Evolutionary conservation across 1,140 invertebrate species (phyloP).

Genomic region (Drosophila albomicans): DNA sequence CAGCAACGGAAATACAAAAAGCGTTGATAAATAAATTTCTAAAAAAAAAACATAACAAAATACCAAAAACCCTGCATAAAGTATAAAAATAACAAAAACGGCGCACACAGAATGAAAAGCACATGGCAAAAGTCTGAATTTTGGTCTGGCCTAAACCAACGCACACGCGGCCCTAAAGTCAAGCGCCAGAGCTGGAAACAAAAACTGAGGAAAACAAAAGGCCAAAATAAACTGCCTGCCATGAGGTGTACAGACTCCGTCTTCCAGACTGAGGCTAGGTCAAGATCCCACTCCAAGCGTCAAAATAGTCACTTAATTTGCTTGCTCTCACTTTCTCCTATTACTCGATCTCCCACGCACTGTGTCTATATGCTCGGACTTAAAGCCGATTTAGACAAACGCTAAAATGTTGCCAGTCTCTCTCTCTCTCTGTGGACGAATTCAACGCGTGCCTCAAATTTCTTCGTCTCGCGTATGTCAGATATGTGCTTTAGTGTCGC

Average conservation of each 20-base stretch:
- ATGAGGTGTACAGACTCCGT: neutral
- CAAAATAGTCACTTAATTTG: conserved; percentile 38
- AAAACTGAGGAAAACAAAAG: conserved; percentile 4
- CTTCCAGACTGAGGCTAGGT: conserved; percentile 31
- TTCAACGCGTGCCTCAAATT: conserved; percentile 62
- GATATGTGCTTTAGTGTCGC: conserved; percentile 55
- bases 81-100: conserved; percentile 24
- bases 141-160: conserved; percentile 15
- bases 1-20: conserved; percentile 75
- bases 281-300: conserved; percentile 13
- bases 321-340: neutral
- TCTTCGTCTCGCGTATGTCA: conserved; percentile 37
- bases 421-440: conserved; percentile 13
- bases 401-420: conserved; percentile 18
- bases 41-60: conserved; percentile 49
- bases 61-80: conserved; percentile 16
- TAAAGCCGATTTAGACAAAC: conserved; percentile 31
- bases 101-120: conserved; percentile 20
- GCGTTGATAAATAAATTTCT: conserved; percentile 79
- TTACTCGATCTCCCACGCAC: neutral
- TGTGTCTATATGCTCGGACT: neutral
- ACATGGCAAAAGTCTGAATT: conserved; percentile 27
- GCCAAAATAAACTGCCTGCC: conserved; percentile 1
- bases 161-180: conserved; percentile 27
- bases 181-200: conserved; percentile 17